These are phyloP conservation scores for Gracilinanus agilis DNA, from an alignment of 2,113 vertebrate genomes.

Conservation along the genomic window DNA sequence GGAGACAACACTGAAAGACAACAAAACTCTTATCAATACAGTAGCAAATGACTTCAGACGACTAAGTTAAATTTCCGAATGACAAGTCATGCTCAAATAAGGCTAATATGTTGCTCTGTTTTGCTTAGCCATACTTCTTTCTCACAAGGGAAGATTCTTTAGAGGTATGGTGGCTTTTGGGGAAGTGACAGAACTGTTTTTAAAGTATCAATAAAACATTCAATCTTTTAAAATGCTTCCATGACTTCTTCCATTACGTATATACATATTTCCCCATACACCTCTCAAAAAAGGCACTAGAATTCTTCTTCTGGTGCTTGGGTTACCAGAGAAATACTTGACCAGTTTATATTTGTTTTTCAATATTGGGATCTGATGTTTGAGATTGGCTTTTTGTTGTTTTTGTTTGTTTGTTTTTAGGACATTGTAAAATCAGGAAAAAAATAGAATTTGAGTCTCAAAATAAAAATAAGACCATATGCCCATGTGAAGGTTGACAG, in stretches of 20 bases:
- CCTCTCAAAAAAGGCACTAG: background rate
- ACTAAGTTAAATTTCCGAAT: background rate
- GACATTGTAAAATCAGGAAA: background rate
- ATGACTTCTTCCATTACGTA: background rate
- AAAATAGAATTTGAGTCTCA: background rate
- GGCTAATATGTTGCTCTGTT: background rate
- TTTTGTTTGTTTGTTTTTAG: background rate
- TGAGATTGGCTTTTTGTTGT: background rate
- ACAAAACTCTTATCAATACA: background rate
- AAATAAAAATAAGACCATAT: background rate
- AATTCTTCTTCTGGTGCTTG: background rate
- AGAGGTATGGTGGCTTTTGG: background rate
- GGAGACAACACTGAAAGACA: background rate
- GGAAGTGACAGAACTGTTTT: background rate
- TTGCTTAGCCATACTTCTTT: background rate
- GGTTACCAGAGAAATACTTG: background rate
- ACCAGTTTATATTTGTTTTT: background rate
- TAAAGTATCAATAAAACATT: background rate
- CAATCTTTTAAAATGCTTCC: background rate
- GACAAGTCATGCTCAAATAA: background rate
- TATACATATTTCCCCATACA: background rate
- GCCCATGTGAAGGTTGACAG: background rate
- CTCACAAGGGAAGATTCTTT: background rate
- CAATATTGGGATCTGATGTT: background rate
- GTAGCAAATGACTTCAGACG: background rate